Evolutionary conservation across 2,113 vertebrate genomes (phyloP).

Genomic region (Noturus placidus): DNA sequence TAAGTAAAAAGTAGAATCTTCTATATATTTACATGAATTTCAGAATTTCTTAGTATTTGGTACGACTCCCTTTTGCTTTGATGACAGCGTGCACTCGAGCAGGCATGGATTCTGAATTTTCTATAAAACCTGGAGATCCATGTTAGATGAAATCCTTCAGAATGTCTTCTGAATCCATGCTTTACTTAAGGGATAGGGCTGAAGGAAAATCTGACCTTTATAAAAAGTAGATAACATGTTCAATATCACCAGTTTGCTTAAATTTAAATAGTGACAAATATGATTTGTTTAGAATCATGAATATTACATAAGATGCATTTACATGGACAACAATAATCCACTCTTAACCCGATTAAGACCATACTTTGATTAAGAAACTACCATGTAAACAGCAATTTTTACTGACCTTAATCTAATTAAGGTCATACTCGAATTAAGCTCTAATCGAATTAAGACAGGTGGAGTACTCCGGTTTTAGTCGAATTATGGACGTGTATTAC

Average conservation of each 20-base stretch:
- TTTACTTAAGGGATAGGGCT: neutral
- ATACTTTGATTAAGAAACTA: too few species aligned
- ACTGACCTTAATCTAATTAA: too few species aligned
- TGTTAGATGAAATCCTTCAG: neutral
- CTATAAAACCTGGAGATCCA: neutral
- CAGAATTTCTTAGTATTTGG: neutral
- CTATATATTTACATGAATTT: neutral
- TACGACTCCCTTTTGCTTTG: neutral
- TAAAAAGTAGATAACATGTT: neutral
- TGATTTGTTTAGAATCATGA: neutral
- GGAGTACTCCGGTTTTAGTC: too few species aligned
- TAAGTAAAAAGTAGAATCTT: too few species aligned
- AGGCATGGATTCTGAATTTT: neutral
- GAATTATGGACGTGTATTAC: too few species aligned
- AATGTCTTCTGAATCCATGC: neutral
- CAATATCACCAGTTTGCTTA: neutral
- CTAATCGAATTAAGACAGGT: too few species aligned
- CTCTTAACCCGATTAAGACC: too few species aligned
- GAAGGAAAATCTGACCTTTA: neutral
- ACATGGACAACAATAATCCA: too few species aligned
- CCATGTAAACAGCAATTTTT: too few species aligned
- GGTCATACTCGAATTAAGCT: too few species aligned
- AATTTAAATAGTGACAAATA: neutral
- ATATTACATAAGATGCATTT: too few species aligned
- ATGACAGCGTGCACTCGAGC: neutral